Conservation (phyloP, 2,113 vertebrate species). For the Odobenus rosmarus region DNA sequence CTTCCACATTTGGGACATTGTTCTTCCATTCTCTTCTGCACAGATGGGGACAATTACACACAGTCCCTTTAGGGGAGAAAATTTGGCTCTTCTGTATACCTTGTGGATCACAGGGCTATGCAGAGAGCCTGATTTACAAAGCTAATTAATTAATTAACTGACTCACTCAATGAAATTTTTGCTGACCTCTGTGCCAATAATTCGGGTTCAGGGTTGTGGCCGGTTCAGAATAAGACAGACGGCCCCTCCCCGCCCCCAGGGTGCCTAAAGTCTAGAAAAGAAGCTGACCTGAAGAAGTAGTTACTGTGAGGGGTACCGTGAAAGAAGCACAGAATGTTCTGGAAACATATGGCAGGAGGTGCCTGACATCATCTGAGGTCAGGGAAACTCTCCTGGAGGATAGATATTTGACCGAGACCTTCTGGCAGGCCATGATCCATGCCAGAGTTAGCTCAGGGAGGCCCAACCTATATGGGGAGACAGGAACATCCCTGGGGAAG, state of each 20-base stretch:
- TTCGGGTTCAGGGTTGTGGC: not conserved
- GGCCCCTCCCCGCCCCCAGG: not conserved
- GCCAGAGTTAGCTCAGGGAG: not conserved
- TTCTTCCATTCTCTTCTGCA: not conserved
- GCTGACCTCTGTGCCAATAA: not conserved
- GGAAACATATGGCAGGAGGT: not conserved
- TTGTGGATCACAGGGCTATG: not conserved
- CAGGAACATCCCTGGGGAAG: not conserved
- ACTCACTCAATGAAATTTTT: not conserved
- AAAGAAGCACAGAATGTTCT: not conserved
- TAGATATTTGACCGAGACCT: not conserved
- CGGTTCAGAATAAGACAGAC: not conserved
- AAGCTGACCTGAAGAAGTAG: not conserved
- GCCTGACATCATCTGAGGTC: not conserved
- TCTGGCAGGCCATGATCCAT: not conserved
- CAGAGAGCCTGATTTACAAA: not conserved
- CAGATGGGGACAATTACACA: not conserved
- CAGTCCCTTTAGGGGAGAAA: not conserved
- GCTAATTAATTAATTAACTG: not conserved
- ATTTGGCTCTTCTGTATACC: not conserved
- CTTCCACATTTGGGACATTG: not conserved
- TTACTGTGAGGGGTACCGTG: not conserved
- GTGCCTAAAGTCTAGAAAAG: not conserved
- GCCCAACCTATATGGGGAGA: fast-evolving
- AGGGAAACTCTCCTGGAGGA: not conserved